Percentiles rank a stretch among this genome's conserved stretches.
phyloP scores from a whole-genome alignment of 1,140 invertebrate species.

The Neoseiulus cucumeris region DNA sequence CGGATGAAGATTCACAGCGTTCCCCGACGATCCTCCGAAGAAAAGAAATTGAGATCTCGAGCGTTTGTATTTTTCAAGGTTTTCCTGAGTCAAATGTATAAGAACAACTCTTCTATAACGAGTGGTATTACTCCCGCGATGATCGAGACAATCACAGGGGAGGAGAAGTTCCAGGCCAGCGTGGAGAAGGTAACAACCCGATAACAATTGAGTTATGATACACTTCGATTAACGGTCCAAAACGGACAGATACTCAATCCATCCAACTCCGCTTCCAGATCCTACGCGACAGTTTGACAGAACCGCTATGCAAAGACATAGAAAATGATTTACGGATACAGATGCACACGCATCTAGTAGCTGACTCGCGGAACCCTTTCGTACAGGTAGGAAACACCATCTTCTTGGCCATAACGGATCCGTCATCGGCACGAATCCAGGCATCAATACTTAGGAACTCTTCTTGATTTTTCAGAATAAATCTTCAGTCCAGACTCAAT shows the following conservation, averaged over 20 bases:
- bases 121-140: slow-evolving; percentile 14
- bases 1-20: no score
- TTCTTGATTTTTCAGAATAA: slow-evolving; percentile 30
- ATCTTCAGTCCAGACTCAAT: slow-evolving; percentile 23
- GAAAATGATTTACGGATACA: slow-evolving; percentile 75
- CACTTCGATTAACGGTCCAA: not conserved
- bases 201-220: no score
- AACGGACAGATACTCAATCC: not conserved
- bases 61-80: not conserved
- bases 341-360: slow-evolving; percentile 68
- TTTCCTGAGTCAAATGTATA: slow-evolving; percentile 21
- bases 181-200: no score
- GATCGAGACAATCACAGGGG: slow-evolving; percentile 20
- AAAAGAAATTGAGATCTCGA: no score
- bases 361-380: slow-evolving; percentile 56
- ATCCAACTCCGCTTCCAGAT: not conserved
- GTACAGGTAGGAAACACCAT: slow-evolving; percentile 32
- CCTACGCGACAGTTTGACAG: slow-evolving; percentile 31
- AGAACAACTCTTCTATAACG: slow-evolving; percentile 10
- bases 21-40: no score
- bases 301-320: slow-evolving; percentile 58
- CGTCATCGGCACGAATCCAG: no score
- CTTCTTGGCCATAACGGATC: slow-evolving; percentile 34
- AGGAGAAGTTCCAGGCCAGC: slow-evolving; percentile 12
- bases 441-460: no score